Evolutionary conservation across 2,888 invertebrate species (phyloP), one percentile per base, ranked within the genome.

Genomic region (Diaprepes abbreviatus): DNA sequence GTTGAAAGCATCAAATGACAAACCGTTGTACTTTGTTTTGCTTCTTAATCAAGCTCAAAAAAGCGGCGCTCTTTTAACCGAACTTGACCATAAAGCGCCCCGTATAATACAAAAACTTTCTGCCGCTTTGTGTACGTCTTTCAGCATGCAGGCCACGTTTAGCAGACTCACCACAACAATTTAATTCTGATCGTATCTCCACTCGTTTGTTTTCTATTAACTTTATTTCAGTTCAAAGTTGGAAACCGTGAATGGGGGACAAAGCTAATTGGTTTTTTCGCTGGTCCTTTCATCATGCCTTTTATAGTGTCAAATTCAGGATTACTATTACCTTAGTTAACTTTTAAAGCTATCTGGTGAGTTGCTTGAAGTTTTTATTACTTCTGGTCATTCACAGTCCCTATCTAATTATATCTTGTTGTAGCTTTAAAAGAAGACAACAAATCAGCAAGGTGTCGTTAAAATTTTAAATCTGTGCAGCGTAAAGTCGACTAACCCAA

Each of bases 191-290:
- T 74, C 74, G 68, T 75, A 76, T 74, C 75, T 69, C 38, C 48
- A 69, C 68, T 74, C 76, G 79, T 78, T 80, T 79, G 79, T 80
- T 80, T 81, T 81, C 80, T 80, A 81, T 81, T 81, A 80, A 80
- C 75, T 79, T 79, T 75, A 77, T 77, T 77, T 73, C 75, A 70
- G 74, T 72, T 70, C 65, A 73, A 67, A 71, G 72, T 71, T 73
- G 73, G 72, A 70, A 73, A 74, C 73, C 73, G 74, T 70, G 73
- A 75, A 74, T 70, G 71, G 70, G 68, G 70, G 67, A 71, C 71
- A 69, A 68, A 65, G 66, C 71, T 73, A 73, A 73, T 74, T 74
- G 70, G 68, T 72, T 72, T 74, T 74, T 71, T 73, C 45, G 58
- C 55, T 59, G 65, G 66, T 17, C 69, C 72, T 72, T 69, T 72